Base-by-base conservation (phyloP, 1,140 invertebrate species). In the Agrilus planipennis region DNA sequence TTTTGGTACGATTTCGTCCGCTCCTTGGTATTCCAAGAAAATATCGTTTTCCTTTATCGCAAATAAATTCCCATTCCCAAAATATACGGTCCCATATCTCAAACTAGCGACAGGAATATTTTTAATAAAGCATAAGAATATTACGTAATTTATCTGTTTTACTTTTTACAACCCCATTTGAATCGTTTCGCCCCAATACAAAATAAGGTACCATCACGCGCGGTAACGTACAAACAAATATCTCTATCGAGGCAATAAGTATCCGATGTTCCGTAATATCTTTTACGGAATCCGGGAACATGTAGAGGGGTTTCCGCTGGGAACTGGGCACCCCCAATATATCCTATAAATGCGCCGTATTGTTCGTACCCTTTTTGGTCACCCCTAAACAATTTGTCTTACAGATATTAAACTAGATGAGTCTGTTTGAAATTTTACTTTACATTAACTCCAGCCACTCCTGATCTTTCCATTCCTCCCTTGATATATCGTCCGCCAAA, bases 391-490 rank as follows among this genome's bases (percentile, higher is more conserved):
- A 43, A 19, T 20, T 10, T 10, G 18, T 10, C n/a, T 9, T 3
- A 11, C 12, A 2, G 6, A 16, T 27, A 7, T 36, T 27, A 2
- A 12, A 1, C 21, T 17, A 14, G 16, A 10, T 15, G 14, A 10
- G 11, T 35, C 16, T 16, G 12, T 14, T 23, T 22, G 3, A 9
- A 35, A 35, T 6, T 18, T 15, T 20, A 34, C 45, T 47, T 49
- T 41, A 58, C 58, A 60, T 30, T 25, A 56, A 37, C 7, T 50
- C 20, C 11, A 53, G 42, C 58, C 58, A 60, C 29, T 46, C 42
- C 14, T 51, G 49, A 31, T 58, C 53, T 23, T 44, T 43, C 58
- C 58, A 60, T n/a, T 30, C 29, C 16, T 50, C 45, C 1, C 35
- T 42, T 1, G 56, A 50, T 11, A 60, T 20, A 6, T 49, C 41